These are phyloP conservation scores for Margarornis squamiger DNA, from an alignment of 2,797 vertebrate species.

Conservation along the genomic window DNA sequence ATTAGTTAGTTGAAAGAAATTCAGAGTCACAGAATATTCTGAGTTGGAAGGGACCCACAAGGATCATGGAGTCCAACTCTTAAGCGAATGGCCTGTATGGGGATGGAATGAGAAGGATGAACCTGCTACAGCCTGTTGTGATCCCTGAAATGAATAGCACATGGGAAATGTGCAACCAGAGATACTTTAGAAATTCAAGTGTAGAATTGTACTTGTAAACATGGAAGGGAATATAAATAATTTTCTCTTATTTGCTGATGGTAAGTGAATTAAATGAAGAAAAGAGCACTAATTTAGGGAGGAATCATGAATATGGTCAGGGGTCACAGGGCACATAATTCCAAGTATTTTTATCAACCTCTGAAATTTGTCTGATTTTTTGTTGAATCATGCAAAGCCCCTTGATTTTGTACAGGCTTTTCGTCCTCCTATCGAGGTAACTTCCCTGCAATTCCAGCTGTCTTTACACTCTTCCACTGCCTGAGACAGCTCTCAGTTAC, in stretches of 20 bases:
- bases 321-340: neutral
- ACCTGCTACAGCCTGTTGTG: neutral
- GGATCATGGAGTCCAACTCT: neutral
- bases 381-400: neutral
- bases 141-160: neutral
- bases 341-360: neutral
- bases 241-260: neutral
- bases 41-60: neutral
- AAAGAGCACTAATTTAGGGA: neutral
- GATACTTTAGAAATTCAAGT: neutral
- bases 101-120: neutral
- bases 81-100: neutral
- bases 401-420: neutral
- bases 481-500: neutral
- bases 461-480: neutral
- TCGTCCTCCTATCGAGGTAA: neutral
- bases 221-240: neutral
- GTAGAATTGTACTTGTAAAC: neutral
- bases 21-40: neutral
- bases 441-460: neutral
- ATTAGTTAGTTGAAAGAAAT: neutral
- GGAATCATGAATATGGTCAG: neutral
- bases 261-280: neutral
- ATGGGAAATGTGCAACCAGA: neutral
- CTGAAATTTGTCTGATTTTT: neutral